phyloP scores from a whole-genome alignment of 2,113 vertebrate genomes.

The Urocolius indicus region DNA sequence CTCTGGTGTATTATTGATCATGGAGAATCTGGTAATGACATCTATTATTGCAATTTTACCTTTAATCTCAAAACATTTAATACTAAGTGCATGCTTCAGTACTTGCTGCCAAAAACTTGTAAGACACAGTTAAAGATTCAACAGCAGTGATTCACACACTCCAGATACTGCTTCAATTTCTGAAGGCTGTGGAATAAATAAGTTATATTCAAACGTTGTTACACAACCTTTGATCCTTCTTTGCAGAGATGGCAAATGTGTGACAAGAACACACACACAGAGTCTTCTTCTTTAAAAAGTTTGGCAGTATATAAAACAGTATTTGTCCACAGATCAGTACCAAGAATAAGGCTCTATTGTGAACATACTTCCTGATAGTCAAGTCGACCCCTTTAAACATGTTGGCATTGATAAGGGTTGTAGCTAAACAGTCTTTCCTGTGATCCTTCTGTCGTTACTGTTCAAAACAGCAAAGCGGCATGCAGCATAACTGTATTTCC shows the following conservation, averaged over 20 bases:
- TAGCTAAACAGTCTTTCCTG: background rate
- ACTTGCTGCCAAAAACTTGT: background rate
- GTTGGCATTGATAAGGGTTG: background rate
- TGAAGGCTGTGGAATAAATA: background rate
- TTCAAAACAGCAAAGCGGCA: background rate
- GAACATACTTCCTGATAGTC: slow-evolving; percentile 4
- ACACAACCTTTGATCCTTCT: background rate
- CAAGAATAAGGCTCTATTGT: background rate
- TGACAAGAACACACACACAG: background rate
- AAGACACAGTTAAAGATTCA: background rate
- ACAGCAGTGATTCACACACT: background rate
- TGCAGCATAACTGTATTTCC: background rate
- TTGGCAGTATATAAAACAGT: background rate
- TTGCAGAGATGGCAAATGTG: background rate
- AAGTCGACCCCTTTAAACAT: background rate
- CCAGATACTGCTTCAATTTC: background rate
- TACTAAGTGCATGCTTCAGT: background rate
- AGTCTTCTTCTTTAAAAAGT: background rate
- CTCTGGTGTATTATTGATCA: background rate
- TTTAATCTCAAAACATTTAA: background rate
- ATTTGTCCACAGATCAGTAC: background rate
- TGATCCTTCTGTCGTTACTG: background rate
- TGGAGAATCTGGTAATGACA: background rate
- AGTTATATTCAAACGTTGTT: background rate
- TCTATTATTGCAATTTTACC: background rate